Evolutionary conservation across 2,888 invertebrate genomes (phyloP).

Genomic region (Plagiodera versicolora): DNA sequence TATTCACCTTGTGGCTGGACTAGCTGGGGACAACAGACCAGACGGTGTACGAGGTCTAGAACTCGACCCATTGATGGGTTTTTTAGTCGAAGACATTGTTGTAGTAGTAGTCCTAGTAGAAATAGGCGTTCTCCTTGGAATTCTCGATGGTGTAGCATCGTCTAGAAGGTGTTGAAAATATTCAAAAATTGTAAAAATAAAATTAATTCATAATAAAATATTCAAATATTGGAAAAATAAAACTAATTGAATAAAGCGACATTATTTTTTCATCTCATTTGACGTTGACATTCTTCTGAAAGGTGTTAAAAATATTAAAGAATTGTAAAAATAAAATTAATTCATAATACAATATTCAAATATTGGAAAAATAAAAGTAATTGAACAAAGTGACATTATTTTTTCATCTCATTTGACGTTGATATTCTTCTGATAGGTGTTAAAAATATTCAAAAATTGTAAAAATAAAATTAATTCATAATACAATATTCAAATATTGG

Average conservation of each 20-base stretch:
- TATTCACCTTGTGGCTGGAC: conserved; percentile 69
- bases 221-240: too few species aligned
- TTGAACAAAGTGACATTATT: too few species aligned
- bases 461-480: too few species aligned
- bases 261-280: too few species aligned
- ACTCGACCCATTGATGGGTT: conserved; percentile 51
- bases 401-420: too few species aligned
- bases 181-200: too few species aligned
- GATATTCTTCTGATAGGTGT: too few species aligned
- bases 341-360: background rate
- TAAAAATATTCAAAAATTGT: conserved; percentile 4
- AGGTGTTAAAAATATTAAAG: background rate
- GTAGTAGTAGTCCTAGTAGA: conserved; percentile 61
- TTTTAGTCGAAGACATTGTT: conserved; percentile 59
- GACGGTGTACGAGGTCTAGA: conserved; percentile 80
- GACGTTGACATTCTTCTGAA: too few species aligned
- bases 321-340: too few species aligned
- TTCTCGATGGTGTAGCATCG: conserved; percentile 80
- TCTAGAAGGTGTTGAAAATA: conserved; percentile 54
- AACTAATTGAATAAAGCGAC: too few species aligned
- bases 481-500: conserved; percentile 1
- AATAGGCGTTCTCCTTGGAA: conserved; percentile 71
- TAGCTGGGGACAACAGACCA: conserved; percentile 74
- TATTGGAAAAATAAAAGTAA: too few species aligned
- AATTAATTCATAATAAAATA: background rate